A percentile compares a stretch with the other conserved stretches of the same genome.
Conservation (phyloP, 1,140 invertebrate species). For the Rhagoletis zephyria region DNA sequence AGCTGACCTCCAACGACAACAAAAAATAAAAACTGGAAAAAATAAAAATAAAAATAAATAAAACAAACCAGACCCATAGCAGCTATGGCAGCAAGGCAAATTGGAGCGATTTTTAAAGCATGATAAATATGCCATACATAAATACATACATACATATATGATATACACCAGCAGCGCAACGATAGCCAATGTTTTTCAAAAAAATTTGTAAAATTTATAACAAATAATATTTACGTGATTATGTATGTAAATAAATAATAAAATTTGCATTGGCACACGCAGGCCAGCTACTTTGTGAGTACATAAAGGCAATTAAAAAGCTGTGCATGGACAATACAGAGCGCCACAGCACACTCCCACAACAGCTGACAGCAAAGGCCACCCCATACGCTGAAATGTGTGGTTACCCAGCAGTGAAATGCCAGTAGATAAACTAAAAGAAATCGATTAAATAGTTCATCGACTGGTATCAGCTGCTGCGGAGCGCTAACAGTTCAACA, state of each 20-base stretch:
- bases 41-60: background rate
- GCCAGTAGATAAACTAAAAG: no score
- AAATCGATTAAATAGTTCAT: no score
- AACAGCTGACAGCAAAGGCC: no score
- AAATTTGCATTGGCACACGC: background rate
- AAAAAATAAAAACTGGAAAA: background rate
- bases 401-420: no score
- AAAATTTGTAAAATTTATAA: no score
- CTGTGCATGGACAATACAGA: no score
- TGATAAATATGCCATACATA: background rate
- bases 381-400: no score
- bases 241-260: background rate
- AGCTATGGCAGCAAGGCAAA: background rate
- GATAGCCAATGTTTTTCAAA: background rate
- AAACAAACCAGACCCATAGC: background rate
- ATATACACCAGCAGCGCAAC: background rate
- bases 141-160: background rate
- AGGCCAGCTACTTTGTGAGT: background rate
- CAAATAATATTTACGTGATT: background rate
- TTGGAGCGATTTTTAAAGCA: constrained; percentile 14
- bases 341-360: no score
- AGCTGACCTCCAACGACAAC: constrained; percentile 15
- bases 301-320: background rate
- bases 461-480: no score
- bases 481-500: no score